These are phyloP conservation scores for Tachyglossus aculeatus DNA, from an alignment of 2,797 vertebrate genomes.

Conservation along the genomic window DNA sequence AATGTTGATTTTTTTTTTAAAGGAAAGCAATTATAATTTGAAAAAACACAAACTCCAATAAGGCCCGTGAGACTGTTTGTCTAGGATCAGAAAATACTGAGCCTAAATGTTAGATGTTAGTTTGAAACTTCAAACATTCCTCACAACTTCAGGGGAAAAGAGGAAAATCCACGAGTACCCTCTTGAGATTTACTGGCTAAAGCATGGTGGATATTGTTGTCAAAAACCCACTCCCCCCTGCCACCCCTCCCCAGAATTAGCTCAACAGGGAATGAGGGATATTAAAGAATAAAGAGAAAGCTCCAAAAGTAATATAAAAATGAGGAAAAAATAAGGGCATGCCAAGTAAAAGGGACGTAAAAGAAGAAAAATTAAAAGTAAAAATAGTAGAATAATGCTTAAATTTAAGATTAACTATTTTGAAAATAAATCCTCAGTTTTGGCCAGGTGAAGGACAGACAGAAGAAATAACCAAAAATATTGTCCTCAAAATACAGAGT, in stretches of 20 bases:
- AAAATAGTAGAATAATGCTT: conserved; percentile 40
- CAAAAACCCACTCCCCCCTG: no score
- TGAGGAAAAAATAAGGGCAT: neutral
- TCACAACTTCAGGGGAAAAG: conserved; percentile 13
- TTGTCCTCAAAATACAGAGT: no score
- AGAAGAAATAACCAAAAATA: neutral
- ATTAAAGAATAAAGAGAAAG: conserved; percentile 23
- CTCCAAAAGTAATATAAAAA: conserved; percentile 48
- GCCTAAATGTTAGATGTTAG: neutral
- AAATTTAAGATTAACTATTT: conserved; percentile 26
- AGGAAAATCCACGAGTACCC: conserved; percentile 12
- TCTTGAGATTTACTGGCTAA: conserved; percentile 2
- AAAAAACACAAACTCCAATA: conserved; percentile 35
- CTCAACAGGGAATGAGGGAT: no score
- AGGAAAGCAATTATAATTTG: conserved; percentile 37
- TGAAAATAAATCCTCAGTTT: no score
- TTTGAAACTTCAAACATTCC: conserved; percentile 44
- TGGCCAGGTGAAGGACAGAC: no score
- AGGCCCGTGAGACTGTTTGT: conserved; percentile 38
- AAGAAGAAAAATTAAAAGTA: neutral
- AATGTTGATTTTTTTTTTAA: conserved; percentile 46
- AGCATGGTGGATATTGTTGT: neutral
- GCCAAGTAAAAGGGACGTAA: no score
- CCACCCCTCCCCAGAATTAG: no score
- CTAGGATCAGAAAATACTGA: conserved; percentile 44